phyloP scores from a whole-genome alignment of 2,113 vertebrate genomes.

The Synchiropus splendidus region DNA sequence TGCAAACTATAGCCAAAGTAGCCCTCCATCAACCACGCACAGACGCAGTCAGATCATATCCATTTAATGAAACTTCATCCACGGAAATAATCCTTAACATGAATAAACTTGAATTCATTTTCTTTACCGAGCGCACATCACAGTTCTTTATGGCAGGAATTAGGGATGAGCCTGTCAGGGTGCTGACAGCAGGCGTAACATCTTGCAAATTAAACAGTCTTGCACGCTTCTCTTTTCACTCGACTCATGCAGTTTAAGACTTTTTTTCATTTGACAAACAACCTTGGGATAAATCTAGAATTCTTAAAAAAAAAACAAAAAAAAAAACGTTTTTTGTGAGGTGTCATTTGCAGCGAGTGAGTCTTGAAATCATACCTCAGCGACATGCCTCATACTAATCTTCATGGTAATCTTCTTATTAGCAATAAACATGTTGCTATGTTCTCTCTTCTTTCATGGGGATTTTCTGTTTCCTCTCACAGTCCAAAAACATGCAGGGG shows the following conservation, averaged over 20 bases:
- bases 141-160: slow-evolving; percentile 42
- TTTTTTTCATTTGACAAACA: slow-evolving; percentile 17
- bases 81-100: slow-evolving; percentile 13
- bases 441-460: no score
- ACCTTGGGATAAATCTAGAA: no score
- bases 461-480: no score
- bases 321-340: no score
- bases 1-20: slow-evolving; percentile 41
- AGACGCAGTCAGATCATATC: slow-evolving; percentile 20
- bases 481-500: no score
- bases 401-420: no score
- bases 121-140: slow-evolving; percentile 20
- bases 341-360: no score
- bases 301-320: no score
- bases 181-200: slow-evolving; percentile 34
- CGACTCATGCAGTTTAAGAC: slow-evolving; percentile 4
- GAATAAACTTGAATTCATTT: slow-evolving; percentile 25
- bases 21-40: slow-evolving; percentile 26
- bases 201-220: slow-evolving; percentile 39
- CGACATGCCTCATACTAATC: no score
- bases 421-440: no score
- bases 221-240: slow-evolving; percentile 20
- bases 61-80: slow-evolving; percentile 9
- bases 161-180: slow-evolving; percentile 45
- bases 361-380: no score